Evolutionary conservation across 2,113 vertebrate genomes (phyloP), one percentile per base, ranked within the genome.

Genomic region (Suncus etruscus): DNA sequence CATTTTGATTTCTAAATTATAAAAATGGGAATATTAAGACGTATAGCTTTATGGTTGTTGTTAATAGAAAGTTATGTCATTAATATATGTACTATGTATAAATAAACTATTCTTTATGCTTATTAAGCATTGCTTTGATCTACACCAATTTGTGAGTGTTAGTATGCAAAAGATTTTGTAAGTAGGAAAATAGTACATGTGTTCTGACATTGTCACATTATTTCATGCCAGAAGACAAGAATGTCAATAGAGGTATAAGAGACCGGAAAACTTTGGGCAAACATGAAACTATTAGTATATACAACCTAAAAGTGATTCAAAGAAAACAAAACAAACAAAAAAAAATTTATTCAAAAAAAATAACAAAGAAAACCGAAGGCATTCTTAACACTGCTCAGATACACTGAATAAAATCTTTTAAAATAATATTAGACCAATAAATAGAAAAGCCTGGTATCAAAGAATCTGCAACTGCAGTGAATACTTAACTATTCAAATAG

Each of bases 101-200:
- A 27, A 45, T 2, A 70, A 27, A 18, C 11, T 32, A 24, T 45
- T 72, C 69, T 84, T 81, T 68, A 58, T 74, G 47, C 22, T 29
- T 75, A 58, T 39, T 39, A 32, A 73, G n/a, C 63, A 45, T 39
- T 51, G 84, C 51, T 79, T 91, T 15, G 51, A 8, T 89, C 50
- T 91, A 89, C 77, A 66, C 58, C 69, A 83, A 75, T 8, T 50
- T 89, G 24, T 78, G 51, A 79, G 65, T 1, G 48, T 48, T 16
- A 58, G 11, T 32, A 24, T 31, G 25, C 27, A 20, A 66, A 39
- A 86, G 20, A 82, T 72, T 51, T 47, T 84, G 70, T 54, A 75
- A 65, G 39, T 75, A 54, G 7, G 9, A 45, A 27, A 29, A 31
- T 20, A 14, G 24, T 27, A 24, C 4, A 3, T 24, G 31, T 20